Conservation (phyloP, 2,888 invertebrate species). For the Drosophila histrio region DNA sequence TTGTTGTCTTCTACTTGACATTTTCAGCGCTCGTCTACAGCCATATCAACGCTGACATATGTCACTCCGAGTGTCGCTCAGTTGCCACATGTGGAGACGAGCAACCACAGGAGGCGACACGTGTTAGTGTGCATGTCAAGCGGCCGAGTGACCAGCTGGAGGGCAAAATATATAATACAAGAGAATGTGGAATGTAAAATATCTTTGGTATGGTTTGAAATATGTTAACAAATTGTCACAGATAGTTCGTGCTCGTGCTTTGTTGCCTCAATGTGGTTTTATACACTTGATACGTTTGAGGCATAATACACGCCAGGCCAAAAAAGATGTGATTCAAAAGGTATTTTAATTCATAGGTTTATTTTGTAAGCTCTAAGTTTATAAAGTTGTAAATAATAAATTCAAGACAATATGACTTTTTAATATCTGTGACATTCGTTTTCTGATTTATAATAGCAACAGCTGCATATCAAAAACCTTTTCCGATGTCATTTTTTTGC, state of each 20-base stretch:
- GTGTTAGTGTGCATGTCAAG: slow-evolving; percentile 57
- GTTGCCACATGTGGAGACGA: slow-evolving; percentile 9
- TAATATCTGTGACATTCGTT: too few relatives aligned
- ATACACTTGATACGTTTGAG: neutral
- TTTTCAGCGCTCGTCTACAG: slow-evolving; percentile 22
- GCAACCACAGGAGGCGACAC: slow-evolving; percentile 38
- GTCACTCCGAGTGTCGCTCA: slow-evolving; percentile 24
- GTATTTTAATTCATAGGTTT: neutral
- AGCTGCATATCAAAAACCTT: neutral
- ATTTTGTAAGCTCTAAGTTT: neutral
- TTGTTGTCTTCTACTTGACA: slow-evolving; percentile 28
- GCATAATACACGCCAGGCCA: neutral
- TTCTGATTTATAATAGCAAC: neutral
- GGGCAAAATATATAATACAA: slow-evolving; percentile 25
- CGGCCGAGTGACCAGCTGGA: slow-evolving; percentile 40
- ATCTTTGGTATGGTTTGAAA: slow-evolving; percentile 12
- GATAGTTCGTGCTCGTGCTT: slow-evolving; percentile 11
- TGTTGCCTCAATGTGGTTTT: neutral
- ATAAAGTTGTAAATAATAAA: neutral
- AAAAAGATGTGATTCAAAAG: neutral
- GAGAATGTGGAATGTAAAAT: slow-evolving; percentile 6
- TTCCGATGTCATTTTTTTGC: neutral
- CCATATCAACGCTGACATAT: slow-evolving; percentile 37
- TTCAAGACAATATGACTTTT: too few relatives aligned
- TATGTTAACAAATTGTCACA: slow-evolving; percentile 56